phyloP scores from a whole-genome alignment of 2,113 vertebrate species.

The Urocitellus parryii region DNA sequence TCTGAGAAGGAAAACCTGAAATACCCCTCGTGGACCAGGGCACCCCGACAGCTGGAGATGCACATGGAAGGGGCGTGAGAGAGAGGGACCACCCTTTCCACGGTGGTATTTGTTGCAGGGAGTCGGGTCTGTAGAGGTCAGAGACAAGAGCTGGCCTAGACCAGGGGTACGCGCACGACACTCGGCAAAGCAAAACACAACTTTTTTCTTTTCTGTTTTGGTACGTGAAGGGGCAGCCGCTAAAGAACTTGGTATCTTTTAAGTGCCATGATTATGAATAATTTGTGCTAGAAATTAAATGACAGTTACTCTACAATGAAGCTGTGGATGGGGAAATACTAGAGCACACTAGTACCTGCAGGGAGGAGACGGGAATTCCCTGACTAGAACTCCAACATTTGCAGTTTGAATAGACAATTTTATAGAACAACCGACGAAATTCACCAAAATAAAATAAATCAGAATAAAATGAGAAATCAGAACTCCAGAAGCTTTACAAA shows the following conservation, averaged over 20 bases:
- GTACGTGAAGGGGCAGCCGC: background rate
- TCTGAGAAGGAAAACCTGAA: background rate
- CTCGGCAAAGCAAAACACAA: slow-evolving; percentile 4
- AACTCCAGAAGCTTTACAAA: background rate
- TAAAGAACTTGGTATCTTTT: background rate
- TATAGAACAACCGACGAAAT: background rate
- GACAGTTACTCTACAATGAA: slow-evolving; percentile 72
- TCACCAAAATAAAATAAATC: background rate
- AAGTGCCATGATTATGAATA: slow-evolving; percentile 41
- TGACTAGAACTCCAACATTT: slow-evolving; percentile 35
- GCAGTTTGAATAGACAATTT: background rate
- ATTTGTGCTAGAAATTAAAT: slow-evolving; percentile 72
- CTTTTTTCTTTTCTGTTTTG: background rate
- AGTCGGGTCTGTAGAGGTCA: fast-evolving
- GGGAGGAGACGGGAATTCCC: background rate
- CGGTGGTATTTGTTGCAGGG: fast-evolving
- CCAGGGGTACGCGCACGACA: background rate
- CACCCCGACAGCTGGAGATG: fast-evolving
- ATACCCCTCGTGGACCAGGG: background rate
- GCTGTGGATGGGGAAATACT: slow-evolving; percentile 53
- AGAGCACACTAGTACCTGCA: background rate
- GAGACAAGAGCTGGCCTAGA: background rate
- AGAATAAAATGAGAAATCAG: background rate
- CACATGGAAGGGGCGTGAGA: fast-evolving
- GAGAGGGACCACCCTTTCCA: background rate